A percentile compares a stretch with the other conserved stretches of the same genome.
Evolutionary conservation across 2,888 invertebrate species (phyloP).

Genomic region (Caenorhabditis sp.): DNA sequence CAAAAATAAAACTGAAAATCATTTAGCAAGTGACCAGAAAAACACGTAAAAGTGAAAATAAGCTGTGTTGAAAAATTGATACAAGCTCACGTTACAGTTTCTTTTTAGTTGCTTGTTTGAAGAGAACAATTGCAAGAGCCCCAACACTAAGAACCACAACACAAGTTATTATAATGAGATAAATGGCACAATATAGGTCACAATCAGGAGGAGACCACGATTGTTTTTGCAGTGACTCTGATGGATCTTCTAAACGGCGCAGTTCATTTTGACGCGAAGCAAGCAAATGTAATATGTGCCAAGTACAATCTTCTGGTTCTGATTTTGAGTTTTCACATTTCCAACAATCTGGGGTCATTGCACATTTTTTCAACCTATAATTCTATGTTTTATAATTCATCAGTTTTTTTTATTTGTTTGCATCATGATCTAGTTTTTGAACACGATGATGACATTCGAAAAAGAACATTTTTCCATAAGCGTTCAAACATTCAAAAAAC

Average conservation of each 20-base stretch:
- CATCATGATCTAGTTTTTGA: too few relatives aligned
- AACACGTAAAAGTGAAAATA: not conserved
- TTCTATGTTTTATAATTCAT: constrained; percentile 10
- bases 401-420: not conserved
- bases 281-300: constrained; percentile 29
- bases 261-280: constrained; percentile 19
- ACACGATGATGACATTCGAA: constrained; percentile 18
- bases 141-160: constrained; percentile 20
- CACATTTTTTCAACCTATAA: constrained; percentile 34
- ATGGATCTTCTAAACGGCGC: constrained; percentile 7
- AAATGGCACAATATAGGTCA: constrained; percentile 33
- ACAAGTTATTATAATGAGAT: constrained; percentile 11
- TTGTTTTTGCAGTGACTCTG: constrained; percentile 22
- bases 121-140: constrained; percentile 10
- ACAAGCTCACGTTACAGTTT: too few relatives aligned
- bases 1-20: not conserved
- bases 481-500: constrained; percentile 12
- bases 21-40: not conserved
- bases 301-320: constrained; percentile 32
- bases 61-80: too few relatives aligned
- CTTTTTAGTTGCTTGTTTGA: constrained; percentile 28
- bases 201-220: constrained; percentile 45
- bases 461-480: constrained; percentile 5
- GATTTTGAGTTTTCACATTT: constrained; percentile 27
- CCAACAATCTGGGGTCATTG: constrained; percentile 35